Percentiles rank a stretch among this genome's conserved stretches.
These are phyloP conservation scores for Trichonephila inaurata DNA, from an alignment of 1,140 invertebrate genomes.

Conservation along the genomic window DNA sequence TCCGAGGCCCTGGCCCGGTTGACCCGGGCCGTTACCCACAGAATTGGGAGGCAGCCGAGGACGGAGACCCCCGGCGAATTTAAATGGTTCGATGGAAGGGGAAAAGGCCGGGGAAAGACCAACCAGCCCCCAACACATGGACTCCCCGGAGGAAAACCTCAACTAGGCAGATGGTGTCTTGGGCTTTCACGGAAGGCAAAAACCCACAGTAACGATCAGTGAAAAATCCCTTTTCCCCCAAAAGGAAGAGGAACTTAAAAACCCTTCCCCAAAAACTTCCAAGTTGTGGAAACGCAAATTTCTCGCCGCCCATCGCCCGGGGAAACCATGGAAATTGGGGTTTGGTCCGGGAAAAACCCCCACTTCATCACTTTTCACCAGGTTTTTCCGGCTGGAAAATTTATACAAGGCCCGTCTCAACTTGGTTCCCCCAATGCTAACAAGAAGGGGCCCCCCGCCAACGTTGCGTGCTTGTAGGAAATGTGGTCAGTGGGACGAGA, in stretches of 20 bases:
- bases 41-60: rapidly evolving
- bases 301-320: not conserved
- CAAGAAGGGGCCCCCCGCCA: too few species aligned
- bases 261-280: not conserved
- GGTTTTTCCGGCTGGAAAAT: too few species aligned
- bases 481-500: too few species aligned
- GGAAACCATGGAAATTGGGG: not conserved
- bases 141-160: not conserved
- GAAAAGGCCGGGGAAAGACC: too few species aligned
- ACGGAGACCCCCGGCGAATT: not conserved
- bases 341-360: too few species aligned
- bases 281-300: not conserved
- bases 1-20: not conserved
- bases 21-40: not conserved
- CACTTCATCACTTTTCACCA: too few species aligned
- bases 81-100: not conserved
- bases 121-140: too few species aligned
- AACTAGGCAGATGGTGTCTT: not conserved
- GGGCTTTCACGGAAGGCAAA: not conserved
- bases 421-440: too few species aligned
- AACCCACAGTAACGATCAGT: not conserved
- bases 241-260: not conserved
- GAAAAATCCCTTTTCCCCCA: not conserved
- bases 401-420: too few species aligned
- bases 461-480: too few species aligned